Evolutionary conservation across 2,888 invertebrate genomes (phyloP), one percentile per base, ranked within the genome.

Genomic region (Oxystoma pomonae): DNA sequence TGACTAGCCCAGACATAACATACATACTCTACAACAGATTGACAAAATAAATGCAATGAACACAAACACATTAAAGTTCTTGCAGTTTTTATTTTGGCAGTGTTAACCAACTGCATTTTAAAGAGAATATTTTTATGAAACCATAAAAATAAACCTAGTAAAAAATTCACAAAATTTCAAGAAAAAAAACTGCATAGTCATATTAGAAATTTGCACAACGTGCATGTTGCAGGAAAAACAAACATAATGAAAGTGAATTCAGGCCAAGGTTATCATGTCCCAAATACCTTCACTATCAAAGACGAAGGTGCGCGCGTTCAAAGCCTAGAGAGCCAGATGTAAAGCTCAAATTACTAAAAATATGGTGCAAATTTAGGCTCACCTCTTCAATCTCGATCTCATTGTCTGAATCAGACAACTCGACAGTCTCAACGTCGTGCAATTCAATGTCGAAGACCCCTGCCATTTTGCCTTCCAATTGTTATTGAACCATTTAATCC

Each of bases 361-460:
- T 35, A 35, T 35, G 35, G 35, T 35, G 5, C 35, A 57, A 57
- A 57, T 21, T 19, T 55, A 53, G 22, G 61, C 61, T 85, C 86
- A 94, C 95, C 88, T 92, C 91, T 83, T 92, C 91, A 78, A 94
- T 90, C 79, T 90, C 90, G 84, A 96, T 96, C 79, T 77, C 77
- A 73, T 96, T 94, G 75, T 91, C 92, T 78, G 90, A 90, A 80
- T 91, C 90, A 76, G 86, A 88, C 71, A 87, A 83, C 67, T 84
- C 83, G 72, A 85, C 84, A 67, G 85, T 83, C 79, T 85, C 85
- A 65, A 81, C 83, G 77, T 90, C 89, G 77, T 89, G 89, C 77
- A 96, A 85, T 82, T 96, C 81, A 59, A 96, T 89, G 85, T 95
- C 94, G 82, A 96, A 96, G 81, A 96, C 91, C 82, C 92, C 94